Evolutionary conservation across 2,113 vertebrate species (phyloP), one percentile per base, ranked within the genome.

Genomic region (Salminus brasiliensis): DNA sequence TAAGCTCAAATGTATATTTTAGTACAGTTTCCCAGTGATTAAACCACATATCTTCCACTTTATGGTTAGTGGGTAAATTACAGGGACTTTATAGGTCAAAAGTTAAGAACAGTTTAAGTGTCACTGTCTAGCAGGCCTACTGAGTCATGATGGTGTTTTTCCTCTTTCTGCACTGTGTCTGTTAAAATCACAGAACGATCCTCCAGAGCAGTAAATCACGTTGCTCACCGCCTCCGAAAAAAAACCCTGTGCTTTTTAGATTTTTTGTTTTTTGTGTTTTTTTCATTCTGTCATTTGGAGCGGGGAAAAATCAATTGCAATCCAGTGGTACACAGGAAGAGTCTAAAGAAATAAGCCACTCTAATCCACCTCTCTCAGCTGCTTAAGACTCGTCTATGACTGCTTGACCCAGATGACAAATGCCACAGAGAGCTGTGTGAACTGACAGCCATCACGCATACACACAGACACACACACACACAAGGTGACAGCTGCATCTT

Each of bases 281-380:
- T 55, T 76, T 72, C 70, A 52, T 74, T 89, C 83, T 90, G 83
- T 86, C 82, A 63, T 77, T 69, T 83, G 77, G 84, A 69, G 75
- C 88, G 87, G 78, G 74, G 90, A 83, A 85, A 87, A 91, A 94
- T 88, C 84, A 81, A 92, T 91, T 94, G 92, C 86, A 92, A 84
- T 86, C 84, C 87, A 92, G 85, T 81, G 90, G 91, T 92, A 86
- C 84, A 60, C 82, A 83, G 87, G 83, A 87, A 16, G 87, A 93
- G 91, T 94, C 89, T 93, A 90, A 93, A 92, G 87, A 94, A 90
- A 87, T 91, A 95, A 95, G 47, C 88, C 90, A 87, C 88, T 92
- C 91, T 96, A 97, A 96, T 95, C 91, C 91, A 89, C 81, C 21
- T 18, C 88, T 92, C 92, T 92, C 87, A 86, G 88, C 90, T 91